Evolutionary conservation across 2,888 invertebrate species (phyloP).

Genomic region (Volucella inanis): DNA sequence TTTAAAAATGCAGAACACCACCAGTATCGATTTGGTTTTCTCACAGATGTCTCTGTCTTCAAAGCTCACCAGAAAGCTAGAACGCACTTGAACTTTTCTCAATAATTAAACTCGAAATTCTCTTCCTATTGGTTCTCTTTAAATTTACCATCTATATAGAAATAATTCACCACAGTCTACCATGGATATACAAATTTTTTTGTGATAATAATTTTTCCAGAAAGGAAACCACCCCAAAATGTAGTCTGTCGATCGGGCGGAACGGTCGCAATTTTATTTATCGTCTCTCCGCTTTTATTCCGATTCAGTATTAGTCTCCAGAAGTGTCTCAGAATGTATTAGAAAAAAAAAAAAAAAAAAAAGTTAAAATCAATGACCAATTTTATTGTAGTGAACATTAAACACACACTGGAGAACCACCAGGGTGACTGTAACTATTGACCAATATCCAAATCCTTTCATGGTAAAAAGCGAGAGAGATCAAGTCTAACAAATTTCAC

Average conservation of each 20-base stretch:
- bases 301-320: slow-evolving; percentile 27
- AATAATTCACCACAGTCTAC: slow-evolving; percentile 63
- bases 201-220: slow-evolving; percentile 65
- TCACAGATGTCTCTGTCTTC: slow-evolving; percentile 37
- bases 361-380: slow-evolving; percentile 8
- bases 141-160: not conserved
- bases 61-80: slow-evolving; percentile 44
- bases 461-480: slow-evolving; percentile 24
- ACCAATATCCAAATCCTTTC: not conserved
- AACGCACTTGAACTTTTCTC: slow-evolving; percentile 30
- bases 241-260: slow-evolving; percentile 81
- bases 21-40: slow-evolving; percentile 5
- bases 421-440: too few relatives aligned
- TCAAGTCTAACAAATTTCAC: slow-evolving; percentile 33
- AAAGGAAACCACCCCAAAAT: slow-evolving; percentile 82
- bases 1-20: too few relatives aligned
- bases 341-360: not conserved
- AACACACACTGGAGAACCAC: not conserved
- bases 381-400: not conserved
- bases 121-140: not conserved
- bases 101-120: slow-evolving; percentile 23
- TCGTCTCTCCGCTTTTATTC: slow-evolving; percentile 34
- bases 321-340: not conserved
- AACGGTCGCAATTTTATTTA: slow-evolving; percentile 78
- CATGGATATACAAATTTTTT: slow-evolving; percentile 72